These are phyloP conservation scores for Corbicula japonica DNA, from an alignment of 2,888 invertebrate genomes.

Conservation along the genomic window DNA sequence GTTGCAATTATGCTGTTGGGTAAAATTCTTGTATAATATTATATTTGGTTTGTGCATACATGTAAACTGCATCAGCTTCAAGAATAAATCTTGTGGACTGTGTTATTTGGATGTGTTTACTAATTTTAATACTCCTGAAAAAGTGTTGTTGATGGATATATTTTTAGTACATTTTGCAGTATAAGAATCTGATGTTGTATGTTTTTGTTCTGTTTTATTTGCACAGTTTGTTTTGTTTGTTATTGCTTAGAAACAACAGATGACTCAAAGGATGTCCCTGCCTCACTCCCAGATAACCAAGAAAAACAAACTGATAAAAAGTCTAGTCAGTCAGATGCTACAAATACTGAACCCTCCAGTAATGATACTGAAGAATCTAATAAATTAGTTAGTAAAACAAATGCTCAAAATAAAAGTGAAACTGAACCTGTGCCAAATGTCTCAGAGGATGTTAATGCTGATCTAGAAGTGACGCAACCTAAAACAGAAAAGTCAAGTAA, in stretches of 20 bases:
- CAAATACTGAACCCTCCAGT: slow-evolving; percentile 16
- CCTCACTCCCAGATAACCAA: slow-evolving; percentile 36
- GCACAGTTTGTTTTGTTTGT: slow-evolving; percentile 43
- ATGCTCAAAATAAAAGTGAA: slow-evolving; percentile 14
- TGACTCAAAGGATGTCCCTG: slow-evolving; percentile 46
- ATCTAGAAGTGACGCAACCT: slow-evolving; percentile 1
- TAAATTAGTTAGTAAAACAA: slow-evolving; percentile 9
- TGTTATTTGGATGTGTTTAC: too few species aligned
- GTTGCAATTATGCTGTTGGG: too few species aligned
- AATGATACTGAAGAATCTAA: slow-evolving; percentile 6
- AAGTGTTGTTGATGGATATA: too few species aligned
- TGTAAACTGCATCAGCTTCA: too few species aligned
- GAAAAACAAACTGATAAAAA: slow-evolving; percentile 25
- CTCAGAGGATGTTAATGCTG: not conserved
- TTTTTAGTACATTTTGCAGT: too few species aligned
- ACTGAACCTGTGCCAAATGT: slow-evolving; percentile 27
- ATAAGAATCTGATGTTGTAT: too few species aligned
- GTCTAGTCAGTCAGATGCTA: slow-evolving; percentile 34
- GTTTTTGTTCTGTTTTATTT: slow-evolving; percentile 29
- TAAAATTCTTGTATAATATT: too few species aligned
- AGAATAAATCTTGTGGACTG: too few species aligned
- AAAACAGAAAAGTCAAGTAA: slow-evolving; percentile 18
- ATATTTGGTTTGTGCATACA: too few species aligned
- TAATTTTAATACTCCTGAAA: too few species aligned
- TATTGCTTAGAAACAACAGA: slow-evolving; percentile 57